Evolutionary conservation across 1,140 invertebrate species (phyloP).

Genomic region (Drosophila orosa): DNA sequence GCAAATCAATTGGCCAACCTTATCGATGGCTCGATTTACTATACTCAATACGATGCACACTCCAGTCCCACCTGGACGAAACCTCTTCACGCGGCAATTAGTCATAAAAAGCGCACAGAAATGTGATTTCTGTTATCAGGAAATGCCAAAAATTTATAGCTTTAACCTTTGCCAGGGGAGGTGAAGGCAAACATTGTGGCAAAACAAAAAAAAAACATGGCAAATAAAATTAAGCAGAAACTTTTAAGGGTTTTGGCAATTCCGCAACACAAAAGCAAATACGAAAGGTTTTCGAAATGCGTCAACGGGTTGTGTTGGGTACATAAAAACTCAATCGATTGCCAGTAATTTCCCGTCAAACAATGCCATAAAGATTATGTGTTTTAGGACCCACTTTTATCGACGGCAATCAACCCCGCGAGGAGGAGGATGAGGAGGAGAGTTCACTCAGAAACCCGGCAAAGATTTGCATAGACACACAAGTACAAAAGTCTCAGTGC

Average conservation of each 20-base stretch:
- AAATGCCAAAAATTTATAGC: slow-evolving; percentile 25
- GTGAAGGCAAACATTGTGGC: neutral
- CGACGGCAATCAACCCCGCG: slow-evolving; percentile 3
- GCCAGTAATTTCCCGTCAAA: slow-evolving; percentile 14
- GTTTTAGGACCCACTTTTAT: slow-evolving; percentile 14
- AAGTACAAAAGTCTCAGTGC: neutral
- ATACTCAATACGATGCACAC: slow-evolving; percentile 1
- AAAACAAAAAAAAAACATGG: slow-evolving; percentile 6
- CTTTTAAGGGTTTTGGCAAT: neutral
- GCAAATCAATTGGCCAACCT: slow-evolving; percentile 26
- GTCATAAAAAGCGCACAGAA: slow-evolving; percentile 50
- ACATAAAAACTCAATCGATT: slow-evolving; percentile 27
- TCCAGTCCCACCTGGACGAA: slow-evolving; percentile 11
- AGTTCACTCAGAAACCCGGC: slow-evolving; percentile 7
- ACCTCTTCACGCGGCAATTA: slow-evolving; percentile 40
- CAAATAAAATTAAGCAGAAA: neutral
- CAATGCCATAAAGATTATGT: slow-evolving; percentile 33
- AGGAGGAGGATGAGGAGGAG: neutral
- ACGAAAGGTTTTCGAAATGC: slow-evolving; percentile 13
- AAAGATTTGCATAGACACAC: slow-evolving; percentile 32
- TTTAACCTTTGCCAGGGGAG: slow-evolving; percentile 19
- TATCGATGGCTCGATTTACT: slow-evolving; percentile 19
- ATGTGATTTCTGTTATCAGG: slow-evolving; percentile 38
- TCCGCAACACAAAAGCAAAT: slow-evolving; percentile 1
- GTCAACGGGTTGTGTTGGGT: slow-evolving; percentile 16